Conservation (phyloP, 2,113 vertebrate species). For the Malurus alboscapulatus region DNA sequence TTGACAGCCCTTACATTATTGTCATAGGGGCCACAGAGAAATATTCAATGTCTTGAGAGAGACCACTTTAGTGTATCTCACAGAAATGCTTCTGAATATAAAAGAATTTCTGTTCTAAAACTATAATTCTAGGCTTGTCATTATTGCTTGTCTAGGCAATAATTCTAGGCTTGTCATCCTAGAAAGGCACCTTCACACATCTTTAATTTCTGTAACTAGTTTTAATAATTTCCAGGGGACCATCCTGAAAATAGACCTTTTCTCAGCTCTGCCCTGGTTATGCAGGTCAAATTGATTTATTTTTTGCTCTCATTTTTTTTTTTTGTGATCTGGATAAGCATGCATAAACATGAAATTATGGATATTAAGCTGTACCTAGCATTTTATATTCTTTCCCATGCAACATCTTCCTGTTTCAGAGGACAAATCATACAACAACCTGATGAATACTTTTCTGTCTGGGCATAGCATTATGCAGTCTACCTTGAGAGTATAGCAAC, state of each 20-base stretch:
- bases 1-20: conserved; percentile 6
- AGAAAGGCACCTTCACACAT: conserved; percentile 67
- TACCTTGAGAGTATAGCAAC: background rate
- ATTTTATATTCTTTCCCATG: conserved; percentile 36
- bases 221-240: conserved; percentile 64
- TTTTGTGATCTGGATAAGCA: conserved; percentile 37
- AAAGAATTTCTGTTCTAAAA: conserved; percentile 50
- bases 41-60: conserved; percentile 16
- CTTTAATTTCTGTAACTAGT: conserved; percentile 66
- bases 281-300: conserved; percentile 57
- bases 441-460: background rate
- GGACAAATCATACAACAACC: background rate
- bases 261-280: conserved; percentile 31
- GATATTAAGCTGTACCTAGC: conserved; percentile 36
- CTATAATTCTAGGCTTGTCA: conserved; percentile 60
- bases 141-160: conserved; percentile 48
- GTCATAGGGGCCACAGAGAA: background rate
- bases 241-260: conserved; percentile 50
- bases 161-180: conserved; percentile 48
- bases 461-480: background rate
- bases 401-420: background rate
- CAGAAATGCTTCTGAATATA: conserved; percentile 25
- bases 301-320: conserved; percentile 43
- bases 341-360: conserved; percentile 56
- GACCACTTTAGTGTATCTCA: background rate